phyloP scores from a whole-genome alignment of 2,113 vertebrate genomes.

The Ia io region DNA sequence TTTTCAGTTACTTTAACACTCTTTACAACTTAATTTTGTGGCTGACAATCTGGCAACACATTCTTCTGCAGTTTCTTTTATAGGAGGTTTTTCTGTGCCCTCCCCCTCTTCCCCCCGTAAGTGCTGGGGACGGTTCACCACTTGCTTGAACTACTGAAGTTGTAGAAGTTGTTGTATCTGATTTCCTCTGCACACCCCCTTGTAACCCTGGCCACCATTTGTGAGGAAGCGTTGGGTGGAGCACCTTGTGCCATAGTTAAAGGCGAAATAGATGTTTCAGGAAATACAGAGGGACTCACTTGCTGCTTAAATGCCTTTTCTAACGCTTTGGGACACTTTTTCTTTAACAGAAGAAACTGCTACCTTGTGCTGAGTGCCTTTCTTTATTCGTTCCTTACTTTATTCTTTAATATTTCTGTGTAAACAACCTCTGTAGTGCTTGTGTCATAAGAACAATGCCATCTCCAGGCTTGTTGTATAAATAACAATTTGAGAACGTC shows the following conservation, averaged over 20 bases:
- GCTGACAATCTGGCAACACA: constrained; percentile 81
- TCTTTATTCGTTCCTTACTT: constrained; percentile 81
- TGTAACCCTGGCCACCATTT: constrained; percentile 81
- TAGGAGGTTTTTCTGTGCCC: constrained; percentile 71
- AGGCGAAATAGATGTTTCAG: constrained; percentile 64
- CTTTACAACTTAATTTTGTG: constrained; percentile 82
- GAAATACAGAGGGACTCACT: constrained; percentile 68
- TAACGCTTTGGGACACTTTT: constrained; percentile 72
- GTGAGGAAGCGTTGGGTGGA: constrained; percentile 69
- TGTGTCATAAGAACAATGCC: constrained; percentile 95
- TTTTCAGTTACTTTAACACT: constrained; percentile 79
- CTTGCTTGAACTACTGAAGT: constrained; percentile 74
- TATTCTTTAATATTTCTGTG: constrained; percentile 84
- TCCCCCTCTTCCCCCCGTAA: constrained; percentile 71
- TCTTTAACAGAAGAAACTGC: constrained; percentile 68
- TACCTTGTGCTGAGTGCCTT: constrained; percentile 69
- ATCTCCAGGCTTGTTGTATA: constrained; percentile 95
- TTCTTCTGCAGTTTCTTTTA: constrained; percentile 80
- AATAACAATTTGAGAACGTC: constrained; percentile 95
- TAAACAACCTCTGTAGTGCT: constrained; percentile 91
- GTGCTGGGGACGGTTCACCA: constrained; percentile 67
- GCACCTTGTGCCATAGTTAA: constrained; percentile 63
- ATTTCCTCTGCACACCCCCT: constrained; percentile 92
- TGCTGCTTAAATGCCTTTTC: constrained; percentile 83
- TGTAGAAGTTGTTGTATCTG: constrained; percentile 83